phyloP scores from a whole-genome alignment of 2,888 invertebrate genomes.

The Parnassius smintheus region DNA sequence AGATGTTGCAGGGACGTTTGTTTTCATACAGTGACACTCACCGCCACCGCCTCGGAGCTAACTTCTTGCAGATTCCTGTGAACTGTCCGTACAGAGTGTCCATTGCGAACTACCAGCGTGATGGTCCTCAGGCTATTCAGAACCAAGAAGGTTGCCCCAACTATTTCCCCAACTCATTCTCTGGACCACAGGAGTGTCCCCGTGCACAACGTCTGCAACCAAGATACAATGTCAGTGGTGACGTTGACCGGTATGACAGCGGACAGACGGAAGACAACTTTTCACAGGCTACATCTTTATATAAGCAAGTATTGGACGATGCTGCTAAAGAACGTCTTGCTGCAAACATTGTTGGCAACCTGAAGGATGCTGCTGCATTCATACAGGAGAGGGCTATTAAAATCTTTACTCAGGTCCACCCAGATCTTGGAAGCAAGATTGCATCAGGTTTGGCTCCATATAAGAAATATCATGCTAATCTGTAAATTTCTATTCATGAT shows the following conservation, averaged over 20 bases:
- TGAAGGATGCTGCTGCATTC: conserved; percentile 90
- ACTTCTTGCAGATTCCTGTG: conserved; percentile 95
- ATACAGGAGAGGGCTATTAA: conserved; percentile 93
- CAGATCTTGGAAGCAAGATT: conserved; percentile 88
- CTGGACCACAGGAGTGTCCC: conserved; percentile 89
- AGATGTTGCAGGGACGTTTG: conserved; percentile 93
- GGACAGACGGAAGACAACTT: conserved; percentile 94
- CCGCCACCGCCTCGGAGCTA: conserved; percentile 91
- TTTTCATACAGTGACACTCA: conserved; percentile 97
- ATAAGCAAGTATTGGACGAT: conserved; percentile 88
- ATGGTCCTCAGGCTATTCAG: conserved; percentile 88
- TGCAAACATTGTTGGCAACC: conserved; percentile 89
- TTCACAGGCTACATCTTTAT: conserved; percentile 91
- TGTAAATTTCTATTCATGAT: conserved; percentile 57
- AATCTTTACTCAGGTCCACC: conserved; percentile 90
- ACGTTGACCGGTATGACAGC: conserved; percentile 89
- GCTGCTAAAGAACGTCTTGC: conserved; percentile 87
- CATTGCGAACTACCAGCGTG: conserved; percentile 91
- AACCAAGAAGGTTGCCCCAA: conserved; percentile 96
- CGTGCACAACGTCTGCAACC: conserved; percentile 82
- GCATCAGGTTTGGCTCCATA: conserved; percentile 82
- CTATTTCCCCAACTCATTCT: conserved; percentile 98
- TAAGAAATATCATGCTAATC: conserved; percentile 81
- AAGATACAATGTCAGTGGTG: conserved; percentile 84
- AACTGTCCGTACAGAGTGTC: conserved; percentile 93